A percentile compares a stretch with the other conserved stretches of the same genome.
phyloP scores from a whole-genome alignment of 2,113 vertebrate genomes.

The Oryzias celebensis region DNA sequence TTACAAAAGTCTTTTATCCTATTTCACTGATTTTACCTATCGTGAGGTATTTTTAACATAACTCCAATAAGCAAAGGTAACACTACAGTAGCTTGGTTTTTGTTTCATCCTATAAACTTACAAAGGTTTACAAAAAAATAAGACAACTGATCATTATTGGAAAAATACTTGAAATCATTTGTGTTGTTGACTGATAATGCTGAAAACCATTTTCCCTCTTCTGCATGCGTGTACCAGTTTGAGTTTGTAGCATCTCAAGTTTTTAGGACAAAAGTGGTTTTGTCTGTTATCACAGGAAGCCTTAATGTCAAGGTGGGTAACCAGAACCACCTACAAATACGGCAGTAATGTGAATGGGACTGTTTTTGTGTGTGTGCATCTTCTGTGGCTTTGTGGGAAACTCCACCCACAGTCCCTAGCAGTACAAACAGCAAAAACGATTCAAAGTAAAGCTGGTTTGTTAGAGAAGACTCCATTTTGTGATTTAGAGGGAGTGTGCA shows the following conservation, averaged over 20 bases:
- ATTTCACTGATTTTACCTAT: no score
- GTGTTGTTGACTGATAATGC: no score
- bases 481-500: slow-evolving; percentile 29
- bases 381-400: not conserved
- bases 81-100: no score
- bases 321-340: slow-evolving; percentile 5
- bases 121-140: no score
- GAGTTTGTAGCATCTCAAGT: slow-evolving; percentile 2
- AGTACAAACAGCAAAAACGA: slow-evolving; percentile 11
- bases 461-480: slow-evolving; percentile 34
- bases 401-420: not conserved
- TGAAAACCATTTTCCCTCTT: no score
- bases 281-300: slow-evolving; percentile 5
- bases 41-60: no score
- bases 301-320: not conserved
- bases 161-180: no score
- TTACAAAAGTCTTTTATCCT: no score
- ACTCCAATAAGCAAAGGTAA: no score
- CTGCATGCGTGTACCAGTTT: not conserved
- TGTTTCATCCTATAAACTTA: no score
- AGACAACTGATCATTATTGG: no score
- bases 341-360: not conserved
- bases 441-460: slow-evolving; percentile 16
- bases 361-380: not conserved
- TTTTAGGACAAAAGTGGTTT: slow-evolving; percentile 10